These are phyloP conservation scores for Coilia nasus DNA, from an alignment of 2,797 vertebrate genomes.

Conservation along the genomic window DNA sequence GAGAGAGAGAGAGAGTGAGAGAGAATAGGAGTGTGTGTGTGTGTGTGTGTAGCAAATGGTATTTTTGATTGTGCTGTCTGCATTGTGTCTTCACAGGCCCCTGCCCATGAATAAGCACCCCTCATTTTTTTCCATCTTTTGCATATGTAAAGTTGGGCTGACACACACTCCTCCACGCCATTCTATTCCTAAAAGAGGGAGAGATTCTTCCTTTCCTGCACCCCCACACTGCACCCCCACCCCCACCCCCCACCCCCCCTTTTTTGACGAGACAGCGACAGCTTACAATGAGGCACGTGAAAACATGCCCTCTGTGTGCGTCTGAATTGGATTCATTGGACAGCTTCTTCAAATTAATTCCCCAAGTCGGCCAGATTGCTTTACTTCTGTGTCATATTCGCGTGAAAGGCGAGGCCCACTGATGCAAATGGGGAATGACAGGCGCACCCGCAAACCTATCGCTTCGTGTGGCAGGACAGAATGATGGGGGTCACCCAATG, in stretches of 20 bases:
- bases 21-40: not conserved
- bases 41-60: slow-evolving; percentile 58
- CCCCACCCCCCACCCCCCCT: slow-evolving; percentile 53
- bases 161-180: slow-evolving; percentile 64
- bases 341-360: slow-evolving; percentile 97
- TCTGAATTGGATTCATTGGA: slow-evolving; percentile 93
- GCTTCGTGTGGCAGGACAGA: slow-evolving; percentile 82
- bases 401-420: slow-evolving; percentile 86
- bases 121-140: slow-evolving; percentile 57
- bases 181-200: slow-evolving; percentile 66
- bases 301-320: slow-evolving; percentile 74
- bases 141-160: slow-evolving; percentile 74
- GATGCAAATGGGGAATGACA: slow-evolving; percentile 94
- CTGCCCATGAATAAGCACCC: slow-evolving; percentile 60
- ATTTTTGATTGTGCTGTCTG: slow-evolving; percentile 71
- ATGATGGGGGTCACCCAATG: slow-evolving; percentile 90
- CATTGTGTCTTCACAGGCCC: slow-evolving; percentile 61
- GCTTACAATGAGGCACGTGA: slow-evolving; percentile 57
- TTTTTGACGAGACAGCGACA: slow-evolving; percentile 57
- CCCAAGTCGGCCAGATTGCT: slow-evolving; percentile 95
- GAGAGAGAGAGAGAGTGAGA: not conserved
- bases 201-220: slow-evolving; percentile 7
- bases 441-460: slow-evolving; percentile 77
- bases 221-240: slow-evolving; percentile 26
- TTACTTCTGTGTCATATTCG: slow-evolving; percentile 91